Percentiles rank a stretch among this genome's conserved stretches.
phyloP scores from a whole-genome alignment of 2,797 vertebrate genomes.

The Neosalanx taihuensis region DNA sequence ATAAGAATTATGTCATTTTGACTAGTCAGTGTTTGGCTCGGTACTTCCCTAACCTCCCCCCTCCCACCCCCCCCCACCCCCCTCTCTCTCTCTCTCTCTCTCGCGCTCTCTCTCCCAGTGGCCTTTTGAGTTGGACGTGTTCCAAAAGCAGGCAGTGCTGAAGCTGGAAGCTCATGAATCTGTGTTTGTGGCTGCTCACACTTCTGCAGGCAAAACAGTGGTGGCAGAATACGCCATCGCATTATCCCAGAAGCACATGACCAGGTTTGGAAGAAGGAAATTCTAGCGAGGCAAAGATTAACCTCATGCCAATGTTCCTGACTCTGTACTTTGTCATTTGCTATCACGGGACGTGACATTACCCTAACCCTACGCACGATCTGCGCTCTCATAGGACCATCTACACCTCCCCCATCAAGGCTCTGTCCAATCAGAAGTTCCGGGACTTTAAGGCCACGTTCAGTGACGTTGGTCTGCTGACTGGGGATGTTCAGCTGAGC shows the following conservation, averaged over 20 bases:
- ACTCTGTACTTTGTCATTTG: too few species aligned
- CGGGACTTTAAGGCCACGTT: constrained; percentile 89
- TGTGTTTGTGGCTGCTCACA: constrained; percentile 90
- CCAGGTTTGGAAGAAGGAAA: constrained; percentile 67
- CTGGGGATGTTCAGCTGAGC: constrained; percentile 87
- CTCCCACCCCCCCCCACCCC: too few species aligned
- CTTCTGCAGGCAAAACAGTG: constrained; percentile 90
- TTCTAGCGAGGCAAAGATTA: too few species aligned
- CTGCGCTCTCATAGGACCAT: constrained; percentile 73
- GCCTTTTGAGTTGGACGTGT: constrained; percentile 87
- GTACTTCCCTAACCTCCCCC: not conserved
- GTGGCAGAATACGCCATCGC: constrained; percentile 93
- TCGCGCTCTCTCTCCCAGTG: constrained; percentile 67
- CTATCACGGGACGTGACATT: not conserved
- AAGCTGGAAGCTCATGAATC: constrained; percentile 85
- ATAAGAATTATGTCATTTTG: not conserved
- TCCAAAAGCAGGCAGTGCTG: constrained; percentile 92
- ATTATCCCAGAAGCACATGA: constrained; percentile 93
- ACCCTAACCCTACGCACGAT: not conserved
- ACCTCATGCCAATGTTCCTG: too few species aligned
- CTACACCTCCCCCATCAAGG: constrained; percentile 93
- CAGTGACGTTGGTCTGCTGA: constrained; percentile 87
- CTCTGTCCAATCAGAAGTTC: constrained; percentile 94
- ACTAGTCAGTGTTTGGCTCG: not conserved
- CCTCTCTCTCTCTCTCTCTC: not conserved